These are phyloP conservation scores for Parotia lawesii DNA, from an alignment of 2,113 vertebrate genomes.

Conservation along the genomic window DNA sequence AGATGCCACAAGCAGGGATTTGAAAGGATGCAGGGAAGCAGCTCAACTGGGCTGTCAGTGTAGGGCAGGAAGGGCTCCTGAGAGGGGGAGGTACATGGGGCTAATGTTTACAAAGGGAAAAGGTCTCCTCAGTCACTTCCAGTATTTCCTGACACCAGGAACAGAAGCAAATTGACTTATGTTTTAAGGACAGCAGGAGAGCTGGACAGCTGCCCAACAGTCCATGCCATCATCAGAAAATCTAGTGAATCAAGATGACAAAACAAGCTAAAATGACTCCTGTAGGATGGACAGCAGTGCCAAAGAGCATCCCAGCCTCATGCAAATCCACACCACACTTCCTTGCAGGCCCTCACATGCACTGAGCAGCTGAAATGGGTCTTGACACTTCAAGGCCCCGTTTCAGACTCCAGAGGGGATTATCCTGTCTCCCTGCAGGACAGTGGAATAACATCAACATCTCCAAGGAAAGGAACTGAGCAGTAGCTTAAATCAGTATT, in stretches of 20 bases:
- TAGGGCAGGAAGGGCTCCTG: background rate
- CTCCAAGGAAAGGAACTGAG: background rate
- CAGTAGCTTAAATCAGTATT: background rate
- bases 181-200: background rate
- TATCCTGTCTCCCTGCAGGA: background rate
- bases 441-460: background rate
- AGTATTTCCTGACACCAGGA: background rate
- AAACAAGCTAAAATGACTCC: background rate
- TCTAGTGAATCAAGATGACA: background rate
- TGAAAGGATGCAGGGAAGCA: background rate
- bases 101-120: background rate
- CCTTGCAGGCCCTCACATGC: background rate
- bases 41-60: background rate
- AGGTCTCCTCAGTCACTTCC: background rate
- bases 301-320: background rate
- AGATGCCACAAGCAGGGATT: background rate
- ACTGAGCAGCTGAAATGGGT: background rate
- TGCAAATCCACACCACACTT: background rate
- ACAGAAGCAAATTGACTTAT: background rate
- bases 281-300: background rate
- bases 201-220: background rate
- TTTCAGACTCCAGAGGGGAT: background rate
- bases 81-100: background rate
- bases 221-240: background rate
- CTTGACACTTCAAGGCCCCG: background rate